These are phyloP conservation scores for Apeltes quadracus DNA, from an alignment of 2,113 vertebrate species.

Conservation along the genomic window DNA sequence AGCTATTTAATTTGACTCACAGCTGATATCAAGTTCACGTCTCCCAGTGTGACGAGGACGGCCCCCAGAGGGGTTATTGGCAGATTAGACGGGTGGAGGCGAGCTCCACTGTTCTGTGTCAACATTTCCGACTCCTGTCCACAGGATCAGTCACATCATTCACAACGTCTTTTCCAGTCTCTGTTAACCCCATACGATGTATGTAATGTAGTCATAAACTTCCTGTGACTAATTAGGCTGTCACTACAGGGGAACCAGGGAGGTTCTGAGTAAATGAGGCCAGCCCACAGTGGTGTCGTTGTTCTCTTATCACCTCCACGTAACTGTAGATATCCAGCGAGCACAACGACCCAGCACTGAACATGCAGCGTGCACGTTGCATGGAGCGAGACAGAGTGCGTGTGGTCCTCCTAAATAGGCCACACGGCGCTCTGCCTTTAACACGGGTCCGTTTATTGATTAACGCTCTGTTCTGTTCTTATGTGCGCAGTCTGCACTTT, in stretches of 20 bases:
- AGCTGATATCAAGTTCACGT: slow-evolving; percentile 42
- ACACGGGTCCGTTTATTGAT: not conserved
- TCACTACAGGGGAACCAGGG: slow-evolving; percentile 54
- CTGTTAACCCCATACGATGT: slow-evolving; percentile 45
- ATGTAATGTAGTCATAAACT: slow-evolving; percentile 25
- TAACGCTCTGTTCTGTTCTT: not conserved
- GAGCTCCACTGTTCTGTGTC: slow-evolving; percentile 10
- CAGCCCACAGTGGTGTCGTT: slow-evolving; percentile 25
- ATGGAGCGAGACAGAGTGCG: slow-evolving; percentile 46
- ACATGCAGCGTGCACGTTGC: slow-evolving; percentile 19
- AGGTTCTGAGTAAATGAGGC: slow-evolving; percentile 54
- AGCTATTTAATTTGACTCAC: slow-evolving; percentile 64
- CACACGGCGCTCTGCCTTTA: not conserved
- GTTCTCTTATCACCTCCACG: slow-evolving; percentile 33
- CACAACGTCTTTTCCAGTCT: slow-evolving; percentile 28
- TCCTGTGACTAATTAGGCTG: slow-evolving; percentile 60
- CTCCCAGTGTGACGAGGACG: slow-evolving; percentile 26
- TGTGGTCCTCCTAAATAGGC: slow-evolving; percentile 9
- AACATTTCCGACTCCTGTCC: slow-evolving; percentile 15
- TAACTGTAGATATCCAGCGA: slow-evolving; percentile 33
- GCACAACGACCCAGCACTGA: slow-evolving; percentile 25
- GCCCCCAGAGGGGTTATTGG: slow-evolving; percentile 30
- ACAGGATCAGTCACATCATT: slow-evolving; percentile 13
- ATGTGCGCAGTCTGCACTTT: not conserved
- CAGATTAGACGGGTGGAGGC: slow-evolving; percentile 24